Evolutionary conservation across 2,797 vertebrate genomes (phyloP).

Genomic region (Typhlichthys subterraneus): DNA sequence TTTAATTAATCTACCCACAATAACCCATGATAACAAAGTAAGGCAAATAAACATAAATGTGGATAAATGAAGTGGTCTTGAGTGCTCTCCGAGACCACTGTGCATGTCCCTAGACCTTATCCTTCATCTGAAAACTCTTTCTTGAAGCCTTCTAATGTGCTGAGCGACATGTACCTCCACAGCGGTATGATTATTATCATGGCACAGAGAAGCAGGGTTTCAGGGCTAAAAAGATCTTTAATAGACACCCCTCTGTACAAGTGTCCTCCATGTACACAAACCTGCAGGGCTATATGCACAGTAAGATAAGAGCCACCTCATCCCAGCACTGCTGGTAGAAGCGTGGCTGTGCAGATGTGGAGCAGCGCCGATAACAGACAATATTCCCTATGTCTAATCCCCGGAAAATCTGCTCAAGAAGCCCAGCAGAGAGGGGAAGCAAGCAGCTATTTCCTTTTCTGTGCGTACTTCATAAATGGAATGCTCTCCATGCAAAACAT

Average conservation of each 20-base stretch:
- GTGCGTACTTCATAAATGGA: slow-evolving; percentile 61
- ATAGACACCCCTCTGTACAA: slow-evolving; percentile 59
- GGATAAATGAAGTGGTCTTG: neutral
- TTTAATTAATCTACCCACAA: too few relatives aligned
- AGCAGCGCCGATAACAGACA: slow-evolving; percentile 59
- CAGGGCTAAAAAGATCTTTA: slow-evolving; percentile 53
- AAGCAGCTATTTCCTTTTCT: slow-evolving; percentile 58
- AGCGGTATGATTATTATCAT: slow-evolving; percentile 34
- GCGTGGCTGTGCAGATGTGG: slow-evolving; percentile 57
- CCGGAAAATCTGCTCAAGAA: slow-evolving; percentile 67
- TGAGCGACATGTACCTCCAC: slow-evolving; percentile 22
- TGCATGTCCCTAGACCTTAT: slow-evolving; percentile 11
- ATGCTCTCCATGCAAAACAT: slow-evolving; percentile 62
- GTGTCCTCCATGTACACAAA: slow-evolving; percentile 41
- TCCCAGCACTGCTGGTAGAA: slow-evolving; percentile 53
- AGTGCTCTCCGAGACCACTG: too few relatives aligned
- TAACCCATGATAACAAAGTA: too few relatives aligned
- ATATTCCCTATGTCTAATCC: slow-evolving; percentile 71
- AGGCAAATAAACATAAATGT: too few relatives aligned
- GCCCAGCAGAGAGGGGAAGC: slow-evolving; percentile 49
- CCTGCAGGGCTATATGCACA: slow-evolving; percentile 58
- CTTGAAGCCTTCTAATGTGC: neutral
- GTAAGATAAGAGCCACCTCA: slow-evolving; percentile 65
- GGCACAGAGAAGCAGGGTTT: slow-evolving; percentile 32
- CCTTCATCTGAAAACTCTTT: slow-evolving; percentile 15